Percentiles rank a stretch among this genome's conserved stretches.
Conservation (phyloP, 2,113 vertebrate species). For the Neopipo cinnamomea region DNA sequence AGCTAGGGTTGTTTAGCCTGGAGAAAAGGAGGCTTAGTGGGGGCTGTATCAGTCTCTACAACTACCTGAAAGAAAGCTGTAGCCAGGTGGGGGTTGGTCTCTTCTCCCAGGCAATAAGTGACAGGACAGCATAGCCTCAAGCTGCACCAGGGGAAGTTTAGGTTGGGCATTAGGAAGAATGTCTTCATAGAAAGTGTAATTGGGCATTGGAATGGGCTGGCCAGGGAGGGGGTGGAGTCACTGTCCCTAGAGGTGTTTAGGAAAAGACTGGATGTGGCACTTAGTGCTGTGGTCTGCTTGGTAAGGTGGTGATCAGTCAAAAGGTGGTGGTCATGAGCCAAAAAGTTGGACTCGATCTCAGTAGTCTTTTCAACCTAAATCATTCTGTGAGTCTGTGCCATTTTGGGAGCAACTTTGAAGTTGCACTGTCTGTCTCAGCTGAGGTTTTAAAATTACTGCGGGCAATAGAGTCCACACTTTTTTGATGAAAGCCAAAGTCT, state of each 20-base stretch:
- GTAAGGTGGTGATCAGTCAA: background rate
- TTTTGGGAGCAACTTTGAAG: background rate
- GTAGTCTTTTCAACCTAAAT: background rate
- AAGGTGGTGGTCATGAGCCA: background rate
- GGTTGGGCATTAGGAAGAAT: background rate
- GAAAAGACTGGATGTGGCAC: background rate
- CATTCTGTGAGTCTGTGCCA: background rate
- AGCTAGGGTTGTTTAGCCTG: background rate
- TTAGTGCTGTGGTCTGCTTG: background rate
- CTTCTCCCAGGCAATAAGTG: background rate
- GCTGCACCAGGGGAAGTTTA: background rate
- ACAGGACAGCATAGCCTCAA: background rate
- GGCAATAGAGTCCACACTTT: background rate
- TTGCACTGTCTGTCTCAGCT: background rate
- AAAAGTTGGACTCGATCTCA: background rate
- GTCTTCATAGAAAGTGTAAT: background rate
- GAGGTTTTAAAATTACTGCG: background rate
- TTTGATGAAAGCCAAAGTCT: background rate
- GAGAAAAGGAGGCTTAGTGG: background rate
- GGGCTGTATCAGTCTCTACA: background rate
- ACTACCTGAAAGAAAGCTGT: background rate
- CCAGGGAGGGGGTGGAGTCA: background rate
- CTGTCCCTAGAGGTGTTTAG: background rate
- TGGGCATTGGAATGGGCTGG: background rate
- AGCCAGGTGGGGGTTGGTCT: background rate